phyloP scores from a whole-genome alignment of 2,888 invertebrate genomes.

The Panopea generosa region DNA sequence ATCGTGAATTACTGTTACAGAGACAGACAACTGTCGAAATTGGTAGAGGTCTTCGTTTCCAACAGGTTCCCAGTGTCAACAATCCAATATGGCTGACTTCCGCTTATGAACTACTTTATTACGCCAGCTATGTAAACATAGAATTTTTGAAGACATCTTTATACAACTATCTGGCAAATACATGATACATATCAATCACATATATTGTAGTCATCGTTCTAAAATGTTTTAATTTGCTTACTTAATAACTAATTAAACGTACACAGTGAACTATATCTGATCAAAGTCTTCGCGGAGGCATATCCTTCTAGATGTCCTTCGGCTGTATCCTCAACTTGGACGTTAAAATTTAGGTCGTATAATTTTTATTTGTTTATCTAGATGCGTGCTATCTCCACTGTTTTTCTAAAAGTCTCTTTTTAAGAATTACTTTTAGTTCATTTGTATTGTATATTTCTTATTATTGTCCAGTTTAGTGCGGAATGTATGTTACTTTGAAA shows the following conservation, averaged over 20 bases:
- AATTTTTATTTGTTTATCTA: too few species aligned
- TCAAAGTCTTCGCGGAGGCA: constrained; percentile 39
- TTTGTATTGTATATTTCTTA: too few species aligned
- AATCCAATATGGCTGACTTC: constrained; percentile 77
- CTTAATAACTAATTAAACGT: too few species aligned
- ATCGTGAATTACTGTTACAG: constrained; percentile 67
- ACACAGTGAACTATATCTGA: constrained; percentile 6
- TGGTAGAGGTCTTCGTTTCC: constrained; percentile 37
- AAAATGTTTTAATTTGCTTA: too few species aligned
- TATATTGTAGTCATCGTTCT: too few species aligned
- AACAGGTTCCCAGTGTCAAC: constrained; percentile 73
- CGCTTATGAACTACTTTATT: constrained; percentile 46
- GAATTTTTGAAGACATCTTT: neutral
- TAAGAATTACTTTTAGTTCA: too few species aligned
- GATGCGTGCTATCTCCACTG: too few species aligned
- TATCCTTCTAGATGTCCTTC: constrained; percentile 53
- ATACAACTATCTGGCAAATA: neutral
- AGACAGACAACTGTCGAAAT: neutral
- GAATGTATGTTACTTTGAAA: too few species aligned
- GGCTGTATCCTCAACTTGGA: constrained; percentile 25
- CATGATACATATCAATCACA: neutral
- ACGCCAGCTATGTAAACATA: constrained; percentile 14
- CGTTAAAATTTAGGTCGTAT: too few species aligned
- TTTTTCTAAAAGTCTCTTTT: too few species aligned
- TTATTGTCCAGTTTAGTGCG: too few species aligned